These are phyloP conservation scores for Drosophila lacertosa DNA, from an alignment of 1,140 invertebrate genomes.

Conservation along the genomic window DNA sequence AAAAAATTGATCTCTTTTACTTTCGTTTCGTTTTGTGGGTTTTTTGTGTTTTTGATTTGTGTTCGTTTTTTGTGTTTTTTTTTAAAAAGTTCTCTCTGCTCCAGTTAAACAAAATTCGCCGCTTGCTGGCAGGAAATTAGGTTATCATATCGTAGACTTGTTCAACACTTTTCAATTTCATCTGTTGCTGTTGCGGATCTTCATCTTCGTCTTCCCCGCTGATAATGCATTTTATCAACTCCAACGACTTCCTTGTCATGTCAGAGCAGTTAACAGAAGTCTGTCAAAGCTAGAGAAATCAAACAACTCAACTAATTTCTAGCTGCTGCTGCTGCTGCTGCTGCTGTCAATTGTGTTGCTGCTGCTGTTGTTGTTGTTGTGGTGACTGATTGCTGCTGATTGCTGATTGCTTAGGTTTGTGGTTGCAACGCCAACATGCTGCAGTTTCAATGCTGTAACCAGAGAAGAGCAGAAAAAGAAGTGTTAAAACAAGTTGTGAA, in stretches of 20 bases:
- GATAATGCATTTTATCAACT: conserved; percentile 83
- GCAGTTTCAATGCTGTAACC: conserved; percentile 25
- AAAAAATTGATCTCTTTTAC: conserved; percentile 46
- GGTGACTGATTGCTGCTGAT: too few relatives aligned
- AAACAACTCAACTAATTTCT: conserved; percentile 7
- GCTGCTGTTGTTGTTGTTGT: neutral
- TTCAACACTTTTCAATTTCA: conserved; percentile 78
- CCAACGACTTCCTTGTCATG: conserved; percentile 67
- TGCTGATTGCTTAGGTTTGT: conserved; percentile 9
- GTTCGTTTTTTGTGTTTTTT: conserved; percentile 16
- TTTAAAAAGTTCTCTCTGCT: conserved; percentile 30
- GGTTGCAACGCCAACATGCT: conserved; percentile 24
- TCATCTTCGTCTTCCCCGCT: conserved; percentile 83
- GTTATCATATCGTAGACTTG: conserved; percentile 82
- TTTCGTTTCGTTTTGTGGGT: conserved; percentile 56
- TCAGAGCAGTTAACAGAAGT: conserved; percentile 44
- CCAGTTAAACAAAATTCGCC: conserved; percentile 40
- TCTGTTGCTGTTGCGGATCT: conserved; percentile 70
- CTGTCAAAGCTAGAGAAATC: conserved; percentile 5
- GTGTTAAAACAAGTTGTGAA: neutral
- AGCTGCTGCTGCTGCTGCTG: neutral
- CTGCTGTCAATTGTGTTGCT: neutral
- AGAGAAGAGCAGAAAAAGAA: conserved; percentile 2
- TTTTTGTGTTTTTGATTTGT: neutral
- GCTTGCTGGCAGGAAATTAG: conserved; percentile 63